Base-by-base conservation (phyloP, 30 jellyfish, hydroid and myxozoan species). In the Phacellophora camtschatica region DNA sequence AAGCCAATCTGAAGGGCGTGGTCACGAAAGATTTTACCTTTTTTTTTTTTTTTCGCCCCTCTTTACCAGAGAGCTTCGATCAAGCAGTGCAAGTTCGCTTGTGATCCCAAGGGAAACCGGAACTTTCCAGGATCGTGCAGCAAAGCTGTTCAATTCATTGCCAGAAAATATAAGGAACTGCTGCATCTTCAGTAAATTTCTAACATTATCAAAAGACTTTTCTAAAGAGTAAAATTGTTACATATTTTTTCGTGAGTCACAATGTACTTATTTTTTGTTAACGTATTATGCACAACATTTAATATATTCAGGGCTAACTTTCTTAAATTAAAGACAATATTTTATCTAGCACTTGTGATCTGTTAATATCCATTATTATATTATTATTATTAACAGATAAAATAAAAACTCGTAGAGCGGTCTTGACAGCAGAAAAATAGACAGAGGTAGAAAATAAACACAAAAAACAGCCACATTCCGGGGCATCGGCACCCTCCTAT, bases 71-170 rank as follows among this genome's bases (percentile, higher is more conserved):
- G 70, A 43, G 45, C n/a, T n/a, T n/a, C 83, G 79, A 65, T 70
- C 83, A 70, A 70, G 69, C 69, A 35, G 79, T 35, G 61, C 59
- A 31, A 70, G 70, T n/a, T 71, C 85, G 51, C 85, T 71, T 54
- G 70, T 71, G 69, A 71, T 71, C 73, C 85, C 69, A 50, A 71
- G 70, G 70, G 73, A 71, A 48, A 50, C 85, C 34, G 73, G 85
- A 20, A 71, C 85, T 31, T 71, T 71, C 62, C 85, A 71, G 85
- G 85, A 50, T 71, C 49, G 53, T 51, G 51, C 61, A 50, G 85
- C 73, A 71, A 71, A 71, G 41, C 63, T 46, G 25, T 71, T 71
- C 30, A 71, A 71, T 35, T 71, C 83, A 48, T 49, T 71, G 74
- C 85, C 85, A 15, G 85, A 49, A 71, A 48, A 71, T 42, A 71